Evolutionary conservation across 2,888 invertebrate genomes (phyloP).

Genomic region (Sclerodermus sp.): DNA sequence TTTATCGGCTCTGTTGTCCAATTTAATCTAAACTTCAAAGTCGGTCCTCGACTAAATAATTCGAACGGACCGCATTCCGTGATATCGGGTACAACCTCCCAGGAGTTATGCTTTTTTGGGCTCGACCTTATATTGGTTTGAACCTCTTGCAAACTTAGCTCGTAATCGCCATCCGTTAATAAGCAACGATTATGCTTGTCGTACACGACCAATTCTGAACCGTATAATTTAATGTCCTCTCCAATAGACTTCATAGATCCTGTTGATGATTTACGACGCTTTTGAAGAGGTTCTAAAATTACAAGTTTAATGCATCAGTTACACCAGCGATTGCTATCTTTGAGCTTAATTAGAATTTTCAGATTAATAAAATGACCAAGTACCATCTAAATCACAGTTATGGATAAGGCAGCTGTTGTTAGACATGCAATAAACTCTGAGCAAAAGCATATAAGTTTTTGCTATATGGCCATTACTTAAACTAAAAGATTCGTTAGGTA

Average conservation of each 20-base stretch:
- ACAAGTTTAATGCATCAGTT: neutral
- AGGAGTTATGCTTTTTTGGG: conserved; percentile 73
- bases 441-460: conserved; percentile 79
- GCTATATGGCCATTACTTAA: conserved; percentile 77
- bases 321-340: too few relatives aligned
- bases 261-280: conserved; percentile 68
- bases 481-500: conserved; percentile 83
- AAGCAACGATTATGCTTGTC: conserved; percentile 88
- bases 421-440: conserved; percentile 67
- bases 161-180: conserved; percentile 87
- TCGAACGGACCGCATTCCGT: conserved; percentile 69
- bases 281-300: conserved; percentile 67
- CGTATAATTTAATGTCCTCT: conserved; percentile 67
- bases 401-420: conserved; percentile 50
- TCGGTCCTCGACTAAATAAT: conserved; percentile 77
- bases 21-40: conserved; percentile 80
- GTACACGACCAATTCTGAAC: conserved; percentile 84
- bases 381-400: conserved; percentile 59
- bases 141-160: conserved; percentile 80
- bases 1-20: conserved; percentile 79
- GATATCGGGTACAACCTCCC: conserved; percentile 68
- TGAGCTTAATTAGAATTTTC: neutral
- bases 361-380: neutral
- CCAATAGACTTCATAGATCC: conserved; percentile 50
- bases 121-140: conserved; percentile 56